Evolutionary conservation across 2,113 vertebrate species (phyloP).

Genomic region (Vireo altiloquus): DNA sequence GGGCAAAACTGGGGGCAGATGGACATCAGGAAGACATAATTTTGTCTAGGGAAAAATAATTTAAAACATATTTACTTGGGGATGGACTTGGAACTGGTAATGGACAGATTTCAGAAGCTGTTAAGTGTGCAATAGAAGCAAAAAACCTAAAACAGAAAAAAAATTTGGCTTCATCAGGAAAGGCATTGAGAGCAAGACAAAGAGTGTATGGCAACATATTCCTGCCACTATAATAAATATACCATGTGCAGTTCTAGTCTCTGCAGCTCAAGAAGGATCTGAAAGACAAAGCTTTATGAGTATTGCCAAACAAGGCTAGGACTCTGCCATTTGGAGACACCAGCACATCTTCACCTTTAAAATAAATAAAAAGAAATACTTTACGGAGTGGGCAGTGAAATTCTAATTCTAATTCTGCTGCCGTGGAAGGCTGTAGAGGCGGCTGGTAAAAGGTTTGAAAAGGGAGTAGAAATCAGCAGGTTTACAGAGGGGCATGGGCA

Average conservation of each 20-base stretch:
- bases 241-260: neutral
- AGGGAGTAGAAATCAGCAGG: neutral
- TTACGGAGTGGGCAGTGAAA: neutral
- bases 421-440: neutral
- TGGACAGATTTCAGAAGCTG: neutral
- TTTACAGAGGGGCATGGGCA: neutral
- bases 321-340: neutral
- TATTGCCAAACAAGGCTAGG: neutral
- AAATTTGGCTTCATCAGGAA: neutral
- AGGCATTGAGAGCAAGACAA: neutral
- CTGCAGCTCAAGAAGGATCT: neutral
- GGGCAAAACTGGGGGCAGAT: constrained; percentile 65
- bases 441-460: neutral
- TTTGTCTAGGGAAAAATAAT: neutral
- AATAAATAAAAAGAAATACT: neutral
- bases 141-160: neutral
- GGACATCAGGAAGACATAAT: constrained; percentile 28
- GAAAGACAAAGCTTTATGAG: neutral
- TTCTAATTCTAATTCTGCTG: neutral
- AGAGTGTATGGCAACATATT: neutral
- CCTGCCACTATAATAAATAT: neutral
- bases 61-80: neutral
- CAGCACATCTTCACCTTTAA: neutral
- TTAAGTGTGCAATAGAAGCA: neutral
- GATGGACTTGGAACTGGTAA: constrained; percentile 48